Percentiles rank a stretch among this genome's conserved stretches.
Evolutionary conservation across 2,888 invertebrate genomes (phyloP).

Genomic region (Chalcis sispes): DNA sequence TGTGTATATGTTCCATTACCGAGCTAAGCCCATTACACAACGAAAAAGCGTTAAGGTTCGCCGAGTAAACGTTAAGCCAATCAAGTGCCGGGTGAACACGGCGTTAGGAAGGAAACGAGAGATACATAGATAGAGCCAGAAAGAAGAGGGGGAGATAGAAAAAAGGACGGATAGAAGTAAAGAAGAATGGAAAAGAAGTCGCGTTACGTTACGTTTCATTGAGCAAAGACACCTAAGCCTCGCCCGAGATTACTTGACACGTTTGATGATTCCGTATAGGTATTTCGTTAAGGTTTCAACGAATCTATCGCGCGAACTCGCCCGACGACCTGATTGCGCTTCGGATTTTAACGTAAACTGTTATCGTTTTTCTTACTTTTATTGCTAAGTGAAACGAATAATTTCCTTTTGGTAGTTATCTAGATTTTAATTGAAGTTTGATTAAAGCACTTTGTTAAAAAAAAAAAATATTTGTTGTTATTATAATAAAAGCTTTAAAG

Average conservation of each 20-base stretch:
- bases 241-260: constrained; percentile 19
- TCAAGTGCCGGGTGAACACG: neutral
- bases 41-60: constrained; percentile 26
- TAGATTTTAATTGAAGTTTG: no score
- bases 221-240: constrained; percentile 18
- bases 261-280: neutral
- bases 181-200: neutral
- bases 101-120: neutral
- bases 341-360: no score
- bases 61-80: constrained; percentile 16
- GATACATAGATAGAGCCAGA: no score
- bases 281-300: neutral
- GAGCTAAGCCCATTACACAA: constrained; percentile 48
- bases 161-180: neutral
- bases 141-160: neutral
- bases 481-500: no score
- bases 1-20: constrained; percentile 1
- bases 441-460: no score
- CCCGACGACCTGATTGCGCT: neutral
- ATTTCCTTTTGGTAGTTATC: no score
- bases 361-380: no score
- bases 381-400: no score
- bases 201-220: constrained; percentile 6
- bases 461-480: no score
- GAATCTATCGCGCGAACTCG: neutral